Evolutionary conservation across 2,113 vertebrate species (phyloP), one percentile per base, ranked within the genome.

Genomic region (Bombycilla garrulus): DNA sequence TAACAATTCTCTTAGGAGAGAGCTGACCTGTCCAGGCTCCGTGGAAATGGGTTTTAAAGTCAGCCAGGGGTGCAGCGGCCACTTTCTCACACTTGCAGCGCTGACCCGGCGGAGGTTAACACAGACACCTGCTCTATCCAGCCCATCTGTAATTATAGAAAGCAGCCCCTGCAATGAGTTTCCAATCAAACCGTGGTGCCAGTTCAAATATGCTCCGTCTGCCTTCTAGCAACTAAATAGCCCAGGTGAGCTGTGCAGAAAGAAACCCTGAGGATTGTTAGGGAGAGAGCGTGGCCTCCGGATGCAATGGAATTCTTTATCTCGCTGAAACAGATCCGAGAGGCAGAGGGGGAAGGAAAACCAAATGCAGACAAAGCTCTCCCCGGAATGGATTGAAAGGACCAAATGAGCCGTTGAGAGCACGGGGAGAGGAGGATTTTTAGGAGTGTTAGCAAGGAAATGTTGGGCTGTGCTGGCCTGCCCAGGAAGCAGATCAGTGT

Each of bases 51-150:
- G 31, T 51, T 69, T 67, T 44, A 29, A 90, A 92, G 44, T 38
- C 86, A 76, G 69, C 38, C 84, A 57, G 70, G 71, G 85, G 11
- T 21, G 7, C 80, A 56, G 51, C 3, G 14, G 91, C 44, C 94
- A 77, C 77, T 95, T 96, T 97, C 95, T 96, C 96, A 96, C 95
- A 90, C 94, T 90, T 77, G 38, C 64, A 78, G 90, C 42, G 0
- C 90, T 70, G 93, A 61, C 74, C 54, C 62, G 23, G 38, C 0
- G 0, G 62, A 96, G 95, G 81, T 65, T 82, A 86, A 78, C 60
- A 4, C 6, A 1, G 88, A 45, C 72, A 69, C 88, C 90, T 72
- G 31, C 12, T 44, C 26, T 61, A 80, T 81, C 90, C 61, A 81
- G 42, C 3, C 26, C 24, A 80, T 91, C 88, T 91, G 90, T 87